phyloP scores from a whole-genome alignment of 2,797 vertebrate genomes.

The Siniperca obscura region DNA sequence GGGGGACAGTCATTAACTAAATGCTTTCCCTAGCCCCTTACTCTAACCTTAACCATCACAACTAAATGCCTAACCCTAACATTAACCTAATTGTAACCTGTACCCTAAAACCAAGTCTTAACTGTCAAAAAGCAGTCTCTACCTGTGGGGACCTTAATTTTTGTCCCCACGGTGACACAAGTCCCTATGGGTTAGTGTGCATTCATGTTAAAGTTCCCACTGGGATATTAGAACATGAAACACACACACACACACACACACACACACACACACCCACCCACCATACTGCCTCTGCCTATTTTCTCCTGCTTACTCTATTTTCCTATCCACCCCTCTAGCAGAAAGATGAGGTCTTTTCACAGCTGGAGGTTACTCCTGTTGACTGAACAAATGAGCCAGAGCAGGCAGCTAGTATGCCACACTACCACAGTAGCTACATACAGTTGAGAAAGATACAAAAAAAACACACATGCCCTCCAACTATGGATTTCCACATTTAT shows the following conservation, averaged over 20 bases:
- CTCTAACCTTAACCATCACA: no score
- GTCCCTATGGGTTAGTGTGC: no score
- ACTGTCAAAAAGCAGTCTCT: no score
- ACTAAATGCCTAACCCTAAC: no score
- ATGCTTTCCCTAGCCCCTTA: no score
- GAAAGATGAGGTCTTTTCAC: conserved; percentile 65
- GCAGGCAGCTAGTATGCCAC: conserved; percentile 43
- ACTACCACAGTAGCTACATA: conserved; percentile 31
- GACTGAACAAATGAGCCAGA: conserved; percentile 72
- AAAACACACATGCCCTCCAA: conserved; percentile 2
- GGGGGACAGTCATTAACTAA: no score
- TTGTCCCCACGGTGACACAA: no score
- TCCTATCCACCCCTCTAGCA: conserved; percentile 34
- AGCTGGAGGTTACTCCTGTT: conserved; percentile 75
- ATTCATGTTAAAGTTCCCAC: no score
- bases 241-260: not conserved
- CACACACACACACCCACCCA: conserved; percentile 8
- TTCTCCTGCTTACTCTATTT: conserved; percentile 46
- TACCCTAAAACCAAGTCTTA: no score
- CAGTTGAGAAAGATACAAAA: conserved; percentile 30
- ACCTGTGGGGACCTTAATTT: no score
- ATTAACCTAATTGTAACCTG: no score
- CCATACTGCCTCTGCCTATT: conserved; percentile 27
- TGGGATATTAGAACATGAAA: no score
- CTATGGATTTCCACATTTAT: conserved; percentile 39